Evolutionary conservation across 1,140 invertebrate genomes (phyloP), one percentile per base, ranked within the genome.

Genomic region (Sarcophaga peregrina): DNA sequence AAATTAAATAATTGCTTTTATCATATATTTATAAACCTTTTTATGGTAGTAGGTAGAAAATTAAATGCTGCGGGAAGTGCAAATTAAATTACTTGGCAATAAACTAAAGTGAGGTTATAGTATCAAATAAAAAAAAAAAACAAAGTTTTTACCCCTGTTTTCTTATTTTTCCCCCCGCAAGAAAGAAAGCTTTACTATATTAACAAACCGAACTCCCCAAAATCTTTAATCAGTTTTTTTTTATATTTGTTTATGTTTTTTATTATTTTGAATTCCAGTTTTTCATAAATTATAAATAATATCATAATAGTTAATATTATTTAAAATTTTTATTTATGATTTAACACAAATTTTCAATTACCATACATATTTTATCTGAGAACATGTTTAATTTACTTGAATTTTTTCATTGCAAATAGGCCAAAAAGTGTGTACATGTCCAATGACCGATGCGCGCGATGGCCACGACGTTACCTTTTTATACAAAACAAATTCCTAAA

Each of bases 381-480:
- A 83, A 85, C 86, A 85, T 83, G 83, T 90, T 90, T 90, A 87
- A 90, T 90, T 90, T 87, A 90, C 87, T 88, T 86, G 86, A 89
- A 84, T 90, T 90, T 90, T 90, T 90, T 90, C 89, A 84, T 90
- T 90, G 87, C 87, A 89, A 90, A 90, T 90, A 90, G 89, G 89
- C 89, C 89, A 88, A 88, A 90, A 90, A 90, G 89, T 90, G 89
- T 90, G 89, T 90, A 90, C 89, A 88, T 90, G 89, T 90, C 89
- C 89, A 88, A 90, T 86, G 88, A 90, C 88, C 89, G 89, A 90
- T 89, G 89, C 89, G 89, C 89, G 89, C 89, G 89, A 90, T 90
- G 89, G 89, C 89, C 89, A 90, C 85, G 86, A 90, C 85, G 75
- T 78, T 50, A 78, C 75, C 47, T 78, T 50, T 25, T 78, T 50